These are phyloP conservation scores for Cantharis nigra DNA, from an alignment of 2,888 invertebrate genomes.

Conservation along the genomic window DNA sequence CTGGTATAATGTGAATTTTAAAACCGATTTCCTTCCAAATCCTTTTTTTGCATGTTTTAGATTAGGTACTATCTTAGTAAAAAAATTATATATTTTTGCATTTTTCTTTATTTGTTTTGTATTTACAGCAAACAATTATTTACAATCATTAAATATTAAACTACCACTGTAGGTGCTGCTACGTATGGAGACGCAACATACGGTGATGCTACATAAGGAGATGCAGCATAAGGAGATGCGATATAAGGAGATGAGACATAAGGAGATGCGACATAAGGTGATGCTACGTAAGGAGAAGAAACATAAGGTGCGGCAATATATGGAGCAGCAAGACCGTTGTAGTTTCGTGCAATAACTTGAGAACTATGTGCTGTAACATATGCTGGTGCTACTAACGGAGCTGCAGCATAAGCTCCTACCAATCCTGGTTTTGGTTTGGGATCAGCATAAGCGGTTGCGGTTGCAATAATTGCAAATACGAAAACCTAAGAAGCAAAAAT, in stretches of 20 bases:
- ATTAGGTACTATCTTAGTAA: too few relatives aligned
- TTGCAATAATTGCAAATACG: slow-evolving; percentile 33
- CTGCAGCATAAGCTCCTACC: slow-evolving; percentile 40
- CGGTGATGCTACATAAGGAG: slow-evolving; percentile 33
- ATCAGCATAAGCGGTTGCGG: slow-evolving; percentile 40
- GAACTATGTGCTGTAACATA: slow-evolving; percentile 69
- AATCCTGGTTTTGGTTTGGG: slow-evolving; percentile 48
- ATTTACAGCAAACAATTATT: background rate
- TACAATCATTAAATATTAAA: background rate
- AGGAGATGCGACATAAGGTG: slow-evolving; percentile 40
- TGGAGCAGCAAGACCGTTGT: slow-evolving; percentile 60
- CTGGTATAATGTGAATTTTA: too few relatives aligned
- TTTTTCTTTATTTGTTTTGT: background rate
- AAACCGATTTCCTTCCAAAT: too few relatives aligned
- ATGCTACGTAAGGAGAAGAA: slow-evolving; percentile 42
- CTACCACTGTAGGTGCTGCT: slow-evolving; percentile 32
- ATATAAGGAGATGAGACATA: slow-evolving; percentile 51
- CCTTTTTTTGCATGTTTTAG: too few relatives aligned
- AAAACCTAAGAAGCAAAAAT: slow-evolving; percentile 12
- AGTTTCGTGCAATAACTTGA: slow-evolving; percentile 66
- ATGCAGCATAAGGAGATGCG: slow-evolving; percentile 39
- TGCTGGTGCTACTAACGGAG: slow-evolving; percentile 45
- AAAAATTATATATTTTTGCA: background rate
- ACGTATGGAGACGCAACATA: slow-evolving; percentile 33
- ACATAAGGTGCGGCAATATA: background rate